Base-by-base conservation (phyloP, 2,888 invertebrate genomes). In the Carpatolechia fugitivella region DNA sequence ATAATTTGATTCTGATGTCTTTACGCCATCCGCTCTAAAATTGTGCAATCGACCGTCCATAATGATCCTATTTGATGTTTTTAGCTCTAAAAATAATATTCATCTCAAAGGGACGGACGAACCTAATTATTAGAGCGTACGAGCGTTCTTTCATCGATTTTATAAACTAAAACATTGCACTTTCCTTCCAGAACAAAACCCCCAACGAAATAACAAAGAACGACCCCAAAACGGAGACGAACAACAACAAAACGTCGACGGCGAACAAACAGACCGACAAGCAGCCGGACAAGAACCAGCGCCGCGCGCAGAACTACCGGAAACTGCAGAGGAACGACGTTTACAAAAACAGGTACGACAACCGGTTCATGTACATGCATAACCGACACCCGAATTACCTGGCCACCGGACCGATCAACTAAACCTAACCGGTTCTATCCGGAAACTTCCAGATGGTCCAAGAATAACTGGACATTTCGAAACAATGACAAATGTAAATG, bases 321-420 rank as follows among this genome's bases (percentile, higher is more conserved):
- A 87, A 86, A 46, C 61, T 85, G 8, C 77, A 84, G 16, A 58
- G 80, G 2, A 78, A 77, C 58, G 86, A 88, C 44, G 85, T 84
- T 74, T 89, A 84, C 58, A 77, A 76, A 55, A 81, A 84, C 59
- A 83, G 89, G 81, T 89, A 88, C 55, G 89, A 89, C 53, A 75
- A 67, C 8, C 61, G 89, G 44, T 88, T 90, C 48, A 83, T 84
- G 72, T 83, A 81, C 1, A 82, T n/a, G 35, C 36, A 14, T 14
- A 14, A 14, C 36, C 13, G 36, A 14, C 36, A 36, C 4, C 36
- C 36, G 14, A 7, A 14, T 1, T 36, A 14, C 36, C 36, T 36
- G 14, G 36, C 36, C 36, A 36, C 14, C 13, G 14, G 8, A 5
- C 36, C 14, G n/a, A 36, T 14, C 14, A 36, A 36, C 36, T 14